These are phyloP conservation scores for Leptinotarsa undecemlineata DNA, from an alignment of 1,140 invertebrate species.

Conservation along the genomic window DNA sequence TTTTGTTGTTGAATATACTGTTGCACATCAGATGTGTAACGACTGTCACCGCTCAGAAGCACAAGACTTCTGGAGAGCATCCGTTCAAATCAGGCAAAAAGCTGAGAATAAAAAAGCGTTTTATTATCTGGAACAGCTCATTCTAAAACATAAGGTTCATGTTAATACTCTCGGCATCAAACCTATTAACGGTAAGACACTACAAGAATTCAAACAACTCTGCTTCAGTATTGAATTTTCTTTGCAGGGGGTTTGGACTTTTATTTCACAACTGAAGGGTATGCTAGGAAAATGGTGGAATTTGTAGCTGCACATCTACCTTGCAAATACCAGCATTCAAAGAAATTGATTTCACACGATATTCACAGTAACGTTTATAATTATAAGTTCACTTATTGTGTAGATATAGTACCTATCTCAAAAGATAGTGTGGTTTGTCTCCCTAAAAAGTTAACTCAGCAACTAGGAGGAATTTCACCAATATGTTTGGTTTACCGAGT, in stretches of 20 bases:
- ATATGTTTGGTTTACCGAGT: conserved; percentile 90
- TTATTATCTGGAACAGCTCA: conserved; percentile 96
- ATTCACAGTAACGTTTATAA: conserved; percentile 96
- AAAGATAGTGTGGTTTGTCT: conserved; percentile 96
- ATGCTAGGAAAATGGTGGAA: conserved; percentile 94
- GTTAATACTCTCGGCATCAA: conserved; percentile 92
- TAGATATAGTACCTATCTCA: conserved; percentile 96
- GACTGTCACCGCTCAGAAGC: conserved; percentile 96
- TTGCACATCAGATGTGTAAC: conserved; percentile 95
- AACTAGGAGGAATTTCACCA: conserved; percentile 89
- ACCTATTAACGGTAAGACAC: conserved; percentile 77
- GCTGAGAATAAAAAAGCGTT: conserved; percentile 96
- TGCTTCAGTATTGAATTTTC: conserved; percentile 30
- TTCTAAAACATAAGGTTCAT: conserved; percentile 94
- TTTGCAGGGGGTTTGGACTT: conserved; percentile 93
- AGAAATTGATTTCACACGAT: conserved; percentile 97
- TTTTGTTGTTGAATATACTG: conserved; percentile 92
- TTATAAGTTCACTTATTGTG: conserved; percentile 91
- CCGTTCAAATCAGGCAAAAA: conserved; percentile 85
- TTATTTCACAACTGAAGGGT: conserved; percentile 86
- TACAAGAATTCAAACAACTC: conserved; percentile 7
- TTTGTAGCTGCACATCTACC: conserved; percentile 89
- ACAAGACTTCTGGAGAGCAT: conserved; percentile 95
- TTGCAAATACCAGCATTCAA: conserved; percentile 83
- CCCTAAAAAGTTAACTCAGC: conserved; percentile 82